Conservation (phyloP, 23 tunicate species). For the Clavelina lepadiformis region DNA sequence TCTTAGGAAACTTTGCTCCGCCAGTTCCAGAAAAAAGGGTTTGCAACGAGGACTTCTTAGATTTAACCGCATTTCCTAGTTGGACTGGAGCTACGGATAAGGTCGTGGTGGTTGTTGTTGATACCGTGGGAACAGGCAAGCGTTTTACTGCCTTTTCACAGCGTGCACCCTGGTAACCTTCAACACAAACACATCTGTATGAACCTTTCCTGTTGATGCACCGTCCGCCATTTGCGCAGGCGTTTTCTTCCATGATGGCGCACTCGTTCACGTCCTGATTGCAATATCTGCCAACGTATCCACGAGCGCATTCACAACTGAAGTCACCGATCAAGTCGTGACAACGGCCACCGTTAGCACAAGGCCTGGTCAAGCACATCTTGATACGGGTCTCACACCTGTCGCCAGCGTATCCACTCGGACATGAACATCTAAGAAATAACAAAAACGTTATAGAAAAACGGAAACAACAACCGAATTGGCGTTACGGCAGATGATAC, state of each 20-base stretch:
- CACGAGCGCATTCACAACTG: constrained; percentile 61
- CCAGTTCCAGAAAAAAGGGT: no score
- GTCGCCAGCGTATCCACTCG: constrained; percentile 55
- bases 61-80: no score
- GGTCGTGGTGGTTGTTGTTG: constrained; percentile 3
- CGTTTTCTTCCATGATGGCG: constrained; percentile 8
- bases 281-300: constrained; percentile 64
- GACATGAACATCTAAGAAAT: constrained; percentile 64
- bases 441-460: not conserved
- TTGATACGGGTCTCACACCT: constrained; percentile 44
- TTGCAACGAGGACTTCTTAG: no score
- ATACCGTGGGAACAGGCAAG: constrained; percentile 1
- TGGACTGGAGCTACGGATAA: not conserved
- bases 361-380: constrained; percentile 67
- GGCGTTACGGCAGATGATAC: no score
- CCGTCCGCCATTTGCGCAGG: constrained; percentile 61
- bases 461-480: no score
- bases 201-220: constrained; percentile 62
- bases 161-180: constrained; percentile 55
- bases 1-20: no score
- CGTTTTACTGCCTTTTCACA: constrained; percentile 28
- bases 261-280: constrained; percentile 72
- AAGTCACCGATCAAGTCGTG: constrained; percentile 49
- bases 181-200: constrained; percentile 50
- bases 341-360: constrained; percentile 81